Percentiles rank a stretch among this genome's conserved stretches.
Conservation (phyloP, 2,888 invertebrate genomes). For the Didymodactylos carnosus region DNA sequence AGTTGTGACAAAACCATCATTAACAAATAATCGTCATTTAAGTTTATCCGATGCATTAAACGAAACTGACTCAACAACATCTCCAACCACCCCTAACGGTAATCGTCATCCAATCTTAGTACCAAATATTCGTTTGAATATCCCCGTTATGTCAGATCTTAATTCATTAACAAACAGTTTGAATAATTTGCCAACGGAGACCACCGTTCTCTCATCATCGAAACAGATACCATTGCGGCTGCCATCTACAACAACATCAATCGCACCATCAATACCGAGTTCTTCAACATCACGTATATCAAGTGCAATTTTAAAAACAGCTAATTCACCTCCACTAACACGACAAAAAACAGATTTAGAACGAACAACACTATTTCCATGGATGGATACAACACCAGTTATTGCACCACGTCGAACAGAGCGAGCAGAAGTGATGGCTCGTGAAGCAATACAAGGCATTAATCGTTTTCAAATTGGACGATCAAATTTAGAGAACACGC, state of each 20-base stretch:
- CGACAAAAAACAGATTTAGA: neutral
- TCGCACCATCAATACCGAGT: neutral
- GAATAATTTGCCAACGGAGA: too few relatives aligned
- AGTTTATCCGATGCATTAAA: too few relatives aligned
- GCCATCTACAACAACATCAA: neutral
- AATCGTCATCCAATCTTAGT: too few relatives aligned
- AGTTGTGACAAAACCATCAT: too few relatives aligned
- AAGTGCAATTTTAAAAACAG: neutral
- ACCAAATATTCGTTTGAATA: too few relatives aligned
- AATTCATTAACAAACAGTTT: too few relatives aligned
- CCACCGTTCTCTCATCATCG: too few relatives aligned
- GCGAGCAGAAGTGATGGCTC: neutral
- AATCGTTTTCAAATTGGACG: neutral
- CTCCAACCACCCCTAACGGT: too few relatives aligned
- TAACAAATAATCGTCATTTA: too few relatives aligned
- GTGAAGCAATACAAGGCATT: neutral
- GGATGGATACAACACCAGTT: neutral
- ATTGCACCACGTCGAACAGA: neutral
- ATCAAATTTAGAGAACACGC: neutral
- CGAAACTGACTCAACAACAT: too few relatives aligned
- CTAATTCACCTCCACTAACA: neutral
- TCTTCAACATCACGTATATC: neutral
- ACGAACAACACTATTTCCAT: neutral
- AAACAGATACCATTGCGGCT: neutral
- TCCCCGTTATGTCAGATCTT: too few relatives aligned